Evolutionary conservation across 2,888 invertebrate genomes (phyloP).

Genomic region (Dicranocentrus wangi): DNA sequence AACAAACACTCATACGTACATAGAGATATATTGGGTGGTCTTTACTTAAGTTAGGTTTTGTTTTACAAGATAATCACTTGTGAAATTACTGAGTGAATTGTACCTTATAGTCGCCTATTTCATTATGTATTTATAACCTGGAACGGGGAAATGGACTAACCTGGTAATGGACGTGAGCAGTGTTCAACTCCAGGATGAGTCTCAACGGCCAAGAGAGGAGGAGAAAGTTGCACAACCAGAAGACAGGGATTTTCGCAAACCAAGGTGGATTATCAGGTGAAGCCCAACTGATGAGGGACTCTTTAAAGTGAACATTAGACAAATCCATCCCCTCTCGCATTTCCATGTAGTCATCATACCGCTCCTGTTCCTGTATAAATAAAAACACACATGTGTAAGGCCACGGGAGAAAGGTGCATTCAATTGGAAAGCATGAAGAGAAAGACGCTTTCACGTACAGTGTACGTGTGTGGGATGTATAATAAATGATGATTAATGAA

Average conservation of each 20-base stretch:
- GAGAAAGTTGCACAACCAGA: slow-evolving; percentile 84
- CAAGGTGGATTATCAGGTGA: slow-evolving; percentile 78
- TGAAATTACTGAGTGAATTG: no score
- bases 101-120: no score
- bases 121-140: neutral
- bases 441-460: no score
- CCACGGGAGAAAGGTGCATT: no score
- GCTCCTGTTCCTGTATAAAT: slow-evolving; percentile 83
- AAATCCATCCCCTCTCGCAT: slow-evolving; percentile 87
- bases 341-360: slow-evolving; percentile 89
- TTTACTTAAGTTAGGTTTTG: no score
- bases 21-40: no score
- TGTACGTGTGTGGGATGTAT: no score
- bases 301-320: slow-evolving; percentile 77
- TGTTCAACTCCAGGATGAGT: slow-evolving; percentile 86
- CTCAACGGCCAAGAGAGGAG: slow-evolving; percentile 89
- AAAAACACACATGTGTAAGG: slow-evolving; percentile 19
- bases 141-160: slow-evolving; percentile 75
- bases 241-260: slow-evolving; percentile 80
- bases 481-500: no score
- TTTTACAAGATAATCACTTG: no score
- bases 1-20: no score
- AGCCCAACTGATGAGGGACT: slow-evolving; percentile 75
- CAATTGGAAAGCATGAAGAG: no score
- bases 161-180: slow-evolving; percentile 87